These are phyloP conservation scores for Circaetus cinerascens DNA, from an alignment of 2,113 vertebrate species.

Conservation along the genomic window DNA sequence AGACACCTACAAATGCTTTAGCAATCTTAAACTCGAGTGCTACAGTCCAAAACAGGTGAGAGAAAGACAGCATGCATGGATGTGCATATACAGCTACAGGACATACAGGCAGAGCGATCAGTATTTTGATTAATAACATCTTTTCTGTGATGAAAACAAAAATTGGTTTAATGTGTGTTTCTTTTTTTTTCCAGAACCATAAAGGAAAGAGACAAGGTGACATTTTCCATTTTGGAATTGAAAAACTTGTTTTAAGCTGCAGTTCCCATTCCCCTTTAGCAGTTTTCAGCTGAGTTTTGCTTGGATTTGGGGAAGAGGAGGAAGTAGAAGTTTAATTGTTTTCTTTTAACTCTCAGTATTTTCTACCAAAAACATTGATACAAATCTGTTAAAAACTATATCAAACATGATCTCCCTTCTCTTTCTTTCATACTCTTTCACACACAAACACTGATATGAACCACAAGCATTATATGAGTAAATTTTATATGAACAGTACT, in stretches of 20 bases:
- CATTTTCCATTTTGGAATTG: neutral
- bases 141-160: neutral
- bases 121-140: neutral
- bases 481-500: neutral
- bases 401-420: neutral
- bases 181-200: neutral
- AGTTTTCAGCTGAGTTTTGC: neutral
- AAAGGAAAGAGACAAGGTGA: neutral
- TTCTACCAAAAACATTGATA: neutral
- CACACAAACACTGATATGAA: neutral
- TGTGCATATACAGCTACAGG: neutral
- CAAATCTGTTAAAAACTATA: neutral
- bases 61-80: neutral
- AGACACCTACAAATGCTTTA: neutral
- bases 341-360: neutral
- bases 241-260: neutral
- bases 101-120: fast-evolving
- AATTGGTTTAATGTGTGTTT: neutral
- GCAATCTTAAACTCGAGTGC: neutral
- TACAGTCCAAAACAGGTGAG: neutral
- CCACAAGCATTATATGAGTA: neutral
- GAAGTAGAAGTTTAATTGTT: neutral
- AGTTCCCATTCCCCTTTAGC: neutral
- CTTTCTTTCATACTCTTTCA: neutral
- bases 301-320: neutral